A percentile compares a stretch with the other conserved stretches of the same genome.
Evolutionary conservation across 2,113 vertebrate species (phyloP).

Genomic region (Platysternon megacephalum): DNA sequence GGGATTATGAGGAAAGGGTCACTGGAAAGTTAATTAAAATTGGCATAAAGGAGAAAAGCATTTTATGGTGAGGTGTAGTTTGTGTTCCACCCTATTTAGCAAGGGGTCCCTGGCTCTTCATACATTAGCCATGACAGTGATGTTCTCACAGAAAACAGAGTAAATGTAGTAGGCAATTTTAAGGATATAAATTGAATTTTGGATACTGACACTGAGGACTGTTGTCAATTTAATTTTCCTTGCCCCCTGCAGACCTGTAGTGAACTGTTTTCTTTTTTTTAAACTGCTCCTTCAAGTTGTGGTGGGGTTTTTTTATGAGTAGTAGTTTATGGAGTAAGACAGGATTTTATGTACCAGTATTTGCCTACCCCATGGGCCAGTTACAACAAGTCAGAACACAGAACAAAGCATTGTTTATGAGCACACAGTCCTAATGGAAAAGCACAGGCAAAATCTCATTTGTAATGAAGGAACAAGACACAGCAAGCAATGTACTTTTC

Average conservation of each 20-base stretch:
- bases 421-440: not conserved
- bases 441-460: not conserved
- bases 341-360: not conserved
- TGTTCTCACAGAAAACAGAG: not conserved
- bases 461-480: not conserved
- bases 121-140: constrained; percentile 7
- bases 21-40: not conserved
- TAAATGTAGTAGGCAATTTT: constrained; percentile 8
- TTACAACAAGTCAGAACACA: not conserved
- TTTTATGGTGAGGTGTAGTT: not conserved
- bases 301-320: not conserved
- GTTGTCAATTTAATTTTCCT: not conserved
- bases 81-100: not conserved
- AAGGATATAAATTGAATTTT: constrained; percentile 8
- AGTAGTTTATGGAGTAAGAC: not conserved
- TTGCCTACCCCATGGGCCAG: not conserved
- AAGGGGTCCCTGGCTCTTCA: not conserved
- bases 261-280: not conserved
- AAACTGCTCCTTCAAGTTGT: not conserved
- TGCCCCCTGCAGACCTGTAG: not conserved
- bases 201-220: not conserved
- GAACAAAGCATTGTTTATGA: not conserved
- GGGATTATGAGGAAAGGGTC: not conserved
- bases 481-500: not conserved
- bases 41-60: not conserved